Conservation (phyloP, 1,140 invertebrate species). For the Formica exsecta region DNA sequence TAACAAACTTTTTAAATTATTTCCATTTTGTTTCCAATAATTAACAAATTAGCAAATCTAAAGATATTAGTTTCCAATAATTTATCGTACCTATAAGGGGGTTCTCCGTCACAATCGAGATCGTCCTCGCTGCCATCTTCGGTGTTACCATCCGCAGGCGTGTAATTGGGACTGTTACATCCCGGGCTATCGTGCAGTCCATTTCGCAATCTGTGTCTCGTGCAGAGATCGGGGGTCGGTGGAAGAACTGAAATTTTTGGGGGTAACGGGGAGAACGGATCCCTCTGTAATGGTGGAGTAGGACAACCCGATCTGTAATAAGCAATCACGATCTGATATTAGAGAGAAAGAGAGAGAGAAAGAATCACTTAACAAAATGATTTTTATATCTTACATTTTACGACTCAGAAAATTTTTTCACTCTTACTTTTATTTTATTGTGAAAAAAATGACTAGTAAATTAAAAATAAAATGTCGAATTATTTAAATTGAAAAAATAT, state of each 20-base stretch:
- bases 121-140: slow-evolving; percentile 86
- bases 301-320: slow-evolving; percentile 83
- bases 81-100: slow-evolving; percentile 84
- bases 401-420: background rate
- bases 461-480: background rate
- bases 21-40: slow-evolving; percentile 1
- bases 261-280: slow-evolving; percentile 86
- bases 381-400: background rate
- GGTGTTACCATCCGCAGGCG: slow-evolving; percentile 83
- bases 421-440: background rate
- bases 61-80: background rate
- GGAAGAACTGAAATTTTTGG: slow-evolving; percentile 92
- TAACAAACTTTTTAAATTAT: background rate
- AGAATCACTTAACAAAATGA: background rate
- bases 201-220: slow-evolving; percentile 80
- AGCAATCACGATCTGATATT: background rate
- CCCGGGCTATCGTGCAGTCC: slow-evolving; percentile 81
- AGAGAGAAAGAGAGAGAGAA: too few relatives aligned
- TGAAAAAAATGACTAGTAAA: background rate
- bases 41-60: background rate
- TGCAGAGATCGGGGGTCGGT: slow-evolving; percentile 89
- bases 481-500: slow-evolving; percentile 19
- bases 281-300: slow-evolving; percentile 81
- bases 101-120: slow-evolving; percentile 85
- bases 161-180: slow-evolving; percentile 81